Conservation (phyloP, 1,140 invertebrate genomes). For the Adelges cooleyi region DNA sequence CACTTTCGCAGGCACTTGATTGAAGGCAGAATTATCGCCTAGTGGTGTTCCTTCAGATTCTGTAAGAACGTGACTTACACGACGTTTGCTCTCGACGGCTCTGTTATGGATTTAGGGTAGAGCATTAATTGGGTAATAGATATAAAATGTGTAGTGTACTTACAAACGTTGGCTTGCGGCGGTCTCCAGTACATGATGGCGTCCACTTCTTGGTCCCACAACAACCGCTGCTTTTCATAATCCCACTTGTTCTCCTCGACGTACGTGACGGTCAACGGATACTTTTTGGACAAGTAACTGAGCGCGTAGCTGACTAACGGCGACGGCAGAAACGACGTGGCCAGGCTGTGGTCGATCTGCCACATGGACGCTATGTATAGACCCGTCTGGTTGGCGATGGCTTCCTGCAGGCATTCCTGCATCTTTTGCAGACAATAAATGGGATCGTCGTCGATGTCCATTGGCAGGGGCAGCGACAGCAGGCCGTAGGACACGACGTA, state of each 20-base stretch:
- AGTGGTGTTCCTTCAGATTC: too few species aligned
- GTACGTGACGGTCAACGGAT: conserved; percentile 59
- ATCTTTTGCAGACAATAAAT: conserved; percentile 34
- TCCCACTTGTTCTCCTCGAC: conserved; percentile 40
- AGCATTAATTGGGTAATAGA: too few species aligned
- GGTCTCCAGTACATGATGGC: conserved; percentile 63
- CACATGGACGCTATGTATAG: conserved; percentile 55
- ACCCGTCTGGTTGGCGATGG: conserved; percentile 45
- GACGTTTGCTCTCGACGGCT: too few species aligned
- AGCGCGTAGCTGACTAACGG: conserved; percentile 53
- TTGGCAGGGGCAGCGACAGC: conserved; percentile 47
- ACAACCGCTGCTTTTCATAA: conserved; percentile 32
- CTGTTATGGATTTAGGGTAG: too few species aligned
- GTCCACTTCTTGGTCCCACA: conserved; percentile 56
- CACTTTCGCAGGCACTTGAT: too few species aligned
- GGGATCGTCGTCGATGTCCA: conserved; percentile 40
- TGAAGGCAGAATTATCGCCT: too few species aligned
- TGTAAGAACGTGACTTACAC: too few species aligned
- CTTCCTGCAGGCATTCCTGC: conserved; percentile 29
- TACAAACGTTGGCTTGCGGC: conserved; percentile 68
- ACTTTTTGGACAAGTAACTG: conserved; percentile 57
- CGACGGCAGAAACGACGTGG: conserved; percentile 55
- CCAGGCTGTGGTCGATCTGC: conserved; percentile 51
- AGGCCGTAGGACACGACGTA: conserved; percentile 38
- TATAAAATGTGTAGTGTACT: conserved; percentile 39